Base-by-base conservation (phyloP, 2,113 vertebrate genomes). In the Anarrhichthys ocellatus region DNA sequence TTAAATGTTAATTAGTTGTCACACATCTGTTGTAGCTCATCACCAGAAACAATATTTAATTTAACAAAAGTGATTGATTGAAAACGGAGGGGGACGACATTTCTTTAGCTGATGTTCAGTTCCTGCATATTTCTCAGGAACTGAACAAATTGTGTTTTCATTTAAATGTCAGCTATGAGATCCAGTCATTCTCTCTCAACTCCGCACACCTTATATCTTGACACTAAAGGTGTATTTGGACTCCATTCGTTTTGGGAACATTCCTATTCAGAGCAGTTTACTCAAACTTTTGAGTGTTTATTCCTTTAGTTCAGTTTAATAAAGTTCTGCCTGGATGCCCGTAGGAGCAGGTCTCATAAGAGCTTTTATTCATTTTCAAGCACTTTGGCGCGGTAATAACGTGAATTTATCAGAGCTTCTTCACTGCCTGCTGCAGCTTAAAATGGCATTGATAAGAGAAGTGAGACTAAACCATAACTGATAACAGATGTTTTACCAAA, bases 1-100 rank as follows among this genome's bases (percentile, higher is more conserved):
- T 88, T 89, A 87, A 85, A 87, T 80, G 52, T 80, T 86, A 87
- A 89, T 88, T 80, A 82, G 68, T 84, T 85, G 76, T 87, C 83
- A 42, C 67, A 84, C 82, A 86, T 85, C 81, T 89, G 78, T 82
- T 88, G 46, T 6, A n/a, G 58, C 59, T 67, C 73, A 56, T 81
- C 17, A 32, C 15, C 3, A 48, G 7, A 32, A 61, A 65, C 64
- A 32, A 70, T 14, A 61, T 76, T 59, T 38, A 9, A 74, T 63
- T 54, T 24, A 73, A 79, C 22, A 76, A 62, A 58, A 36, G 32
- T 71, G 68, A 75, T 64, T 65, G 46, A 81, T 82, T 64, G 70
- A 77, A 87, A 81, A 67, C 52, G 70, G 46, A 85, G 48, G 76
- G 38, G 36, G 84, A 78, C 34, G 71, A 66, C 32, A 83, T 86